These are phyloP conservation scores for Fissipunctia ypsillon DNA, from an alignment of 2,888 invertebrate genomes.

Conservation along the genomic window DNA sequence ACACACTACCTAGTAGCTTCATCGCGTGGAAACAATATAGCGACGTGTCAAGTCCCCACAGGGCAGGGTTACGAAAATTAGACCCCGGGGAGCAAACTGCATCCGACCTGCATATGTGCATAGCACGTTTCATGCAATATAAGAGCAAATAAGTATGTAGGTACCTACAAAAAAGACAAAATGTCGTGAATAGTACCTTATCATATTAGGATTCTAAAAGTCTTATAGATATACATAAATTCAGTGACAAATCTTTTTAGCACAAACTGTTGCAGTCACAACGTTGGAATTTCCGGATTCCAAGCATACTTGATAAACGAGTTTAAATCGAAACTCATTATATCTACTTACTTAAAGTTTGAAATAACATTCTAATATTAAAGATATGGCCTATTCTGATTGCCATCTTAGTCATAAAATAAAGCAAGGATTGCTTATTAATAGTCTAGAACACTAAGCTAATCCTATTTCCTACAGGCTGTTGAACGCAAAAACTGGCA, in stretches of 20 bases:
- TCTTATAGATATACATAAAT: not conserved
- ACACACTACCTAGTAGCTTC: slow-evolving; percentile 65
- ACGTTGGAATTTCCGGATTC: slow-evolving; percentile 15
- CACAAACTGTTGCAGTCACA: not conserved
- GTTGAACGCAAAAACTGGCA: not conserved
- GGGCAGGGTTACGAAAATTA: slow-evolving; percentile 89
- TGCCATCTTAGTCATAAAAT: not conserved
- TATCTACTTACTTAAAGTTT: too few species aligned
- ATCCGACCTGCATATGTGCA: slow-evolving; percentile 88
- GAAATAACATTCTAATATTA: slow-evolving; percentile 1
- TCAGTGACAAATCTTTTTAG: slow-evolving; percentile 5
- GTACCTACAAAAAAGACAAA: not conserved
- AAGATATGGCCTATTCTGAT: not conserved
- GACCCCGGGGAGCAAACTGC: slow-evolving; percentile 86
- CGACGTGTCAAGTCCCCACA: slow-evolving; percentile 74
- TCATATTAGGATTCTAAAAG: not conserved
- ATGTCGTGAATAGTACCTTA: not conserved
- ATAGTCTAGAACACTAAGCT: not conserved
- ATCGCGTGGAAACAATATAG: slow-evolving; percentile 57
- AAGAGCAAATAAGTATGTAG: slow-evolving; percentile 27
- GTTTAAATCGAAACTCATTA: not conserved
- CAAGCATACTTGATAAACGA: not conserved
- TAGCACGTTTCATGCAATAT: slow-evolving; percentile 63
- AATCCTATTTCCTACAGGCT: not conserved
- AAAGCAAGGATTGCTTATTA: not conserved